Evolutionary conservation across 2,113 vertebrate genomes (phyloP), one percentile per base, ranked within the genome.

Genomic region (Empidonax alnorum): DNA sequence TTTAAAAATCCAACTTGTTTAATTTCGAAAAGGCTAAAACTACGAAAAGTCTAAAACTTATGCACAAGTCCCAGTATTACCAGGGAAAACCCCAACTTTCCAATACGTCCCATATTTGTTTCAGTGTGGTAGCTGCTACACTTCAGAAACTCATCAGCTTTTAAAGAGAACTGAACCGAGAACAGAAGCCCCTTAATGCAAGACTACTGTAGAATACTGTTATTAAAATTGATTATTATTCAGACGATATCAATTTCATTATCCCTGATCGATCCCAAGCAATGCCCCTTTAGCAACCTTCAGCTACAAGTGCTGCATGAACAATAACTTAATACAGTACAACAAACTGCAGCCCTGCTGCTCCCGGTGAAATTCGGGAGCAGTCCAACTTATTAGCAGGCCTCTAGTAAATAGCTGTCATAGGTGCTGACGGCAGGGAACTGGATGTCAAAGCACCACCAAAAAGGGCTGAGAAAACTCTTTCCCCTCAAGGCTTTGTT

Each of bases 211-310:
- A 98, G 94, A 96, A 95, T 73, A 90, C 78, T 79, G 88, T 97
- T 98, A 98, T 96, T 98, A 97, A 98, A 98, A 98, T 97, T 96
- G 97, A 98, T 98, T 98, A 97, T 96, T 98, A 98, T 97, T 97
- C 97, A 93, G 93, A 87, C 85, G 90, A 95, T 97, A 98, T 98
- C 95, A 97, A 97, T 98, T 98, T 96, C 96, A 97, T 98, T 98
- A 97, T 96, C 92, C 80, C 90, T 68, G 91, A 98, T 98, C 71
- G 33, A 98, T 97, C 92, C 80, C 82, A n/a, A 88, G 89, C 83
- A 61, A 90, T 33, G 69, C 33, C 95, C 82, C 65, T 96, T 96
- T 83, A 87, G 95, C 71, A 97, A 95, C 66, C 68, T 95, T 95
- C 87, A 72, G 84, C 93, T 93, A 91, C 27, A 58, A 90, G 89